Base-by-base conservation (phyloP, 2,888 invertebrate genomes). In the Drosophila barbarae region DNA sequence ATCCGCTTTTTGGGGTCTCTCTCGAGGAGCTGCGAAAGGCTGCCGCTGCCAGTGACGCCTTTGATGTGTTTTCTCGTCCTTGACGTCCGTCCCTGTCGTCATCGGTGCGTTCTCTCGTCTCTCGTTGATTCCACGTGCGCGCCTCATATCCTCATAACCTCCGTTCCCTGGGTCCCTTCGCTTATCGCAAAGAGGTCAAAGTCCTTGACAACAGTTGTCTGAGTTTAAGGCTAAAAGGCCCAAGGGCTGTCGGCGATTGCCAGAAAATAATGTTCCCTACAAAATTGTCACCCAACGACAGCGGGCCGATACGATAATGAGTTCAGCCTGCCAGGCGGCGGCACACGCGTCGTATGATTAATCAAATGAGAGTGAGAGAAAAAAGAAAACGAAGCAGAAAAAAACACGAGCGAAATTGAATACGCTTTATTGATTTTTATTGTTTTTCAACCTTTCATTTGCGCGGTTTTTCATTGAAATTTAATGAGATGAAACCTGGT, bases 281-380 rank as follows among this genome's bases (percentile, higher is more conserved):
- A 28, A 49, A 66, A 47, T 67, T 35, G 55, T 67, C 55, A 66
- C 30, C 18, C 34, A 35, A 30, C 32, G 44, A 35, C 28, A 21
- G 10, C 36, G 13, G 5, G n/a, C 26, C 35, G 34, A 34, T 39
- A 26, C 57, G 47, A 15, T 67, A 55, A 67, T 55, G 32, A 50
- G 46, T 36, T 46, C 51, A 35, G 55, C 32, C 34, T 18, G 44
- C 9, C 42, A 42, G 42, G 26, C 32, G 26, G 26, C 26, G 55
- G 51, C 51, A 59, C 61, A 69, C 59, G 57, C 46, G 68, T 51
- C 57, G 61, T 70, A 65, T 79, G 83, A 82, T 76, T 79, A 72
- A 83, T 72, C 57, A 70, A 72, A 69, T 18, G 52, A 21, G 44
- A 23, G 39, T 30, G 23, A 15, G 32, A 6, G 9, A 23, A 23